Evolutionary conservation across 2,113 vertebrate genomes (phyloP).

Genomic region (Sylvietta virens): DNA sequence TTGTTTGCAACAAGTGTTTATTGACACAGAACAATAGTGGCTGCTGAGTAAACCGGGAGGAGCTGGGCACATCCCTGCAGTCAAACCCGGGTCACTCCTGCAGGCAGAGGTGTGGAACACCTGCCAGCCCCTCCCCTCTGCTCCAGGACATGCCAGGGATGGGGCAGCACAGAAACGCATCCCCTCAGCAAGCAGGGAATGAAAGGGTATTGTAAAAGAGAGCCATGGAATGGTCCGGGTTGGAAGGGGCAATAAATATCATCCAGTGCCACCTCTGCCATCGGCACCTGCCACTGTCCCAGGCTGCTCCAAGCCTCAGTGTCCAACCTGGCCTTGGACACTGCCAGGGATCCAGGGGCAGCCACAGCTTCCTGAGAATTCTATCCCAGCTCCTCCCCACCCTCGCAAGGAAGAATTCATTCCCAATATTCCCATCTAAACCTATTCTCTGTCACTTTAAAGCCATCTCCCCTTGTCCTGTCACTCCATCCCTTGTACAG

Average conservation of each 20-base stretch:
- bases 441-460: neutral
- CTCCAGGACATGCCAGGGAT: neutral
- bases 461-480: neutral
- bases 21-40: neutral
- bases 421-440: neutral
- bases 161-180: neutral
- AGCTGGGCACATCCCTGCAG: neutral
- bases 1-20: neutral
- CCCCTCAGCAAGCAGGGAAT: neutral
- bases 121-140: neutral
- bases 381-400: neutral
- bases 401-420: accelerated
- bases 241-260: accelerated
- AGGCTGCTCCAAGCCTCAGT: accelerated
- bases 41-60: neutral
- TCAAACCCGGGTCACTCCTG: neutral
- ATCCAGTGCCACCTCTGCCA: neutral
- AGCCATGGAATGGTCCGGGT: too few relatives aligned
- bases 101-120: accelerated
- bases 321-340: neutral
- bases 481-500: neutral
- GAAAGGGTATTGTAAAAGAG: accelerated
- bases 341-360: neutral
- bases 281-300: neutral
- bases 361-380: neutral